phyloP scores from a whole-genome alignment of 2,113 vertebrate genomes.

The Sinocyclocheilus grahami region DNA sequence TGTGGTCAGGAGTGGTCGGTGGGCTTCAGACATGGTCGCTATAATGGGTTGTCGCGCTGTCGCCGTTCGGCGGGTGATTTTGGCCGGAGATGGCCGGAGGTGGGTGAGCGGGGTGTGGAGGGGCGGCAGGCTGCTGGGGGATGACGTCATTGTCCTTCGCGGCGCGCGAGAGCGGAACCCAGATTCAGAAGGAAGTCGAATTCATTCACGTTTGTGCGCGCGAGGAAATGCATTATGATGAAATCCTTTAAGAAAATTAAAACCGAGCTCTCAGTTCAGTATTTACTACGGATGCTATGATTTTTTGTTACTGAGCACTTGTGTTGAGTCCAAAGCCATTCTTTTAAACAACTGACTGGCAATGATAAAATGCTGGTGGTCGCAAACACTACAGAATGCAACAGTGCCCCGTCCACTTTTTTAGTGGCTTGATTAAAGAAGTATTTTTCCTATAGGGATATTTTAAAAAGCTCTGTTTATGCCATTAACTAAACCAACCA shows the following conservation, averaged over 20 bases:
- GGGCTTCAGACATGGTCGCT: slow-evolving; percentile 18
- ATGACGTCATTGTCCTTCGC: slow-evolving; percentile 79
- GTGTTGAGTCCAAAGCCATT: background rate
- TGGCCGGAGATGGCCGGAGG: slow-evolving; percentile 5
- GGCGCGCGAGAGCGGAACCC: slow-evolving; percentile 56
- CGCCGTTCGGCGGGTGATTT: slow-evolving; percentile 4
- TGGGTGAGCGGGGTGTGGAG: slow-evolving; percentile 64
- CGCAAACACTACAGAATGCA: background rate
- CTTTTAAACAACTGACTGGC: background rate
- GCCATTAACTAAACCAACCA: background rate
- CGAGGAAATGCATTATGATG: background rate
- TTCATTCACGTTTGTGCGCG: background rate
- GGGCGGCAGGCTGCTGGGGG: slow-evolving; percentile 57
- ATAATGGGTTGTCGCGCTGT: slow-evolving; percentile 55
- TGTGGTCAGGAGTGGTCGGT: slow-evolving; percentile 3
- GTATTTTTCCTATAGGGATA: background rate
- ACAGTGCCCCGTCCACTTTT: background rate
- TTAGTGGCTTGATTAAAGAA: background rate
- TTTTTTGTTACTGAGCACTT: background rate
- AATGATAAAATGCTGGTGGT: background rate
- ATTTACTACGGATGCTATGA: background rate
- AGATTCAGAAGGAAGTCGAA: background rate
- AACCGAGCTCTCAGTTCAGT: background rate
- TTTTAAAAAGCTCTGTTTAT: background rate
- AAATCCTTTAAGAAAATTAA: background rate